Conservation (phyloP, 2,888 invertebrate genomes). For the Drosophila robusta region DNA sequence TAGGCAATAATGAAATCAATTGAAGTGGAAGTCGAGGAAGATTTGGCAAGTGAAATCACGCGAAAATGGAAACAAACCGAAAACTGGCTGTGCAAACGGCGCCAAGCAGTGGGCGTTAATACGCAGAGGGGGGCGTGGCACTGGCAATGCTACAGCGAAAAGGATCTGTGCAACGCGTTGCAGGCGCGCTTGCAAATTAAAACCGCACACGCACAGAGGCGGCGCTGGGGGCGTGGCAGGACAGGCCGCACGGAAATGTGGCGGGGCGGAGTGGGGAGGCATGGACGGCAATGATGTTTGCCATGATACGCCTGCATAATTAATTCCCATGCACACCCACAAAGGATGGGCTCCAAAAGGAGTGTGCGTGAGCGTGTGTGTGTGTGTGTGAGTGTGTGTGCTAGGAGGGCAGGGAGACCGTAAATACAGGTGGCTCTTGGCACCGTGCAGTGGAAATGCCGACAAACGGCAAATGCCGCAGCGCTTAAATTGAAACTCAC, state of each 20-base stretch:
- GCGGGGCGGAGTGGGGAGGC: slow-evolving; percentile 1
- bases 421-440: slow-evolving; percentile 43
- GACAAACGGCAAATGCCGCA: slow-evolving; percentile 73
- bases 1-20: slow-evolving; percentile 48
- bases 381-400: not conserved
- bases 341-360: slow-evolving; percentile 5
- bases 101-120: slow-evolving; percentile 15
- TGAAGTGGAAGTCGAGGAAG: slow-evolving; percentile 46
- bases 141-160: slow-evolving; percentile 23
- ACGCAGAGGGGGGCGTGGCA: slow-evolving; percentile 30
- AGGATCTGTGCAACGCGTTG: slow-evolving; percentile 48
- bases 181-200: slow-evolving; percentile 65
- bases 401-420: not conserved
- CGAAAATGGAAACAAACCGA: slow-evolving; percentile 49
- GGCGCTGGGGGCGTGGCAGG: not conserved
- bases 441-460: slow-evolving; percentile 55
- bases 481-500: slow-evolving; percentile 68
- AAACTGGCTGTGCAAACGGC: slow-evolving; percentile 28
- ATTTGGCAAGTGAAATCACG: slow-evolving; percentile 66
- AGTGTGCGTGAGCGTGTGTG: not conserved
- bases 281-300: slow-evolving; percentile 52
- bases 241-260: slow-evolving; percentile 5
- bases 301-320: slow-evolving; percentile 80
- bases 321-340: slow-evolving; percentile 60
- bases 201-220: slow-evolving; percentile 68